Evolutionary conservation across 2,888 invertebrate genomes (phyloP).

Genomic region (Petrolisthes manimaculis): DNA sequence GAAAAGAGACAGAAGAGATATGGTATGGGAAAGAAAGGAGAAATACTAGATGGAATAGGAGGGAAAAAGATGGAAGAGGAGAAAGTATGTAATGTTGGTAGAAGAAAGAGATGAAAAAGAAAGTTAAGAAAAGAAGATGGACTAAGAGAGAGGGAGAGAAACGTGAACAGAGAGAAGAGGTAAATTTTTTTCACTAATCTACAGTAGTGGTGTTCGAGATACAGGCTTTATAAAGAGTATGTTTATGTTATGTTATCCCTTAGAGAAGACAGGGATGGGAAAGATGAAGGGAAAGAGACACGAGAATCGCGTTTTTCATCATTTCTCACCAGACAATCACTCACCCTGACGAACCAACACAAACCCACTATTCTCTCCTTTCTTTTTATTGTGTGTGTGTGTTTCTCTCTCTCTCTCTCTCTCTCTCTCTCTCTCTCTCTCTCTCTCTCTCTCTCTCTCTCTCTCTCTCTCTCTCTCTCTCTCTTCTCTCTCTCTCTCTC

Average conservation of each 20-base stretch:
- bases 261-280: too few relatives aligned
- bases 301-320: not conserved
- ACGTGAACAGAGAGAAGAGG: too few relatives aligned
- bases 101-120: not conserved
- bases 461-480: slow-evolving; percentile 4
- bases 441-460: slow-evolving; percentile 7
- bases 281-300: too few relatives aligned
- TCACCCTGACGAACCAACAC: not conserved
- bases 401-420: not conserved
- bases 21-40: not conserved
- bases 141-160: not conserved
- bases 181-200: too few relatives aligned
- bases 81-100: not conserved
- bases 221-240: too few relatives aligned
- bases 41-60: not conserved
- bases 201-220: too few relatives aligned
- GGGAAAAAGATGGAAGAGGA: not conserved
- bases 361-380: not conserved
- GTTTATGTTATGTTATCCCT: too few relatives aligned
- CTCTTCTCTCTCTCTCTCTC: not conserved
- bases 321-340: not conserved
- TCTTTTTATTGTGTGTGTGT: not conserved
- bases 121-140: not conserved
- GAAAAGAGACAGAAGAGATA: not conserved
- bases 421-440: slow-evolving; percentile 1